Base-by-base conservation (phyloP, 2,113 vertebrate species). In the Australoheros scitulus region DNA sequence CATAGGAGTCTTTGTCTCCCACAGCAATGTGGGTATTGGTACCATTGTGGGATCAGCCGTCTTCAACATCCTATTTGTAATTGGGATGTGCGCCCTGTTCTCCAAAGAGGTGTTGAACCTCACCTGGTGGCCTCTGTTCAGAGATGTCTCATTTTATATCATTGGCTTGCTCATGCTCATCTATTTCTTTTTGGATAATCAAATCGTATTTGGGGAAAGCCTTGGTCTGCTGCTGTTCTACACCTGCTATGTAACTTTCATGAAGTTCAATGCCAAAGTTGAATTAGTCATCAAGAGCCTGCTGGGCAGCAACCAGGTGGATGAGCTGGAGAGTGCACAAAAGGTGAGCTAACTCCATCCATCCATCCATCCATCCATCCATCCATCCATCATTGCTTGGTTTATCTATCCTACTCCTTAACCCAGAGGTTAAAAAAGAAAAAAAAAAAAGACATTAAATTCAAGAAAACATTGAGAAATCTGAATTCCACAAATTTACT, bases 41-140 rank as follows among this genome's bases (percentile, higher is more conserved):
- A 99, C 98, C 50, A 99, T 99, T 3, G 98, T 99, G 91, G 98
- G 98, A 78, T 99, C 98, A 0, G 98, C 98, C 0, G 98, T 99
- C 78, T 99, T 99, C 95, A 99, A 99, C 93, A 99, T 99, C 94
- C 94, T 99, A 70, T 99, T 99, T 84, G 98, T 99, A 86, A 99
- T 99, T 65, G 98, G 98, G 90, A 99, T 99, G 98, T 99, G 98
- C 81, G 98, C 98, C 86, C 93, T 99, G 74, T 99, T 99, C 95
- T 99, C 98, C 84, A 97, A 95, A 93, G 97, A 99, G 93, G 97
- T 99, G 82, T 93, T 99, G 89, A 96, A 98, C 93, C 96, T 99
- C 88, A 99, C 98, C 8, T 99, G 98, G 98, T 99, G 98, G 98
- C 98, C 98, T 13, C 98, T 99, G 59, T 99, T 99, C 92, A 95